Evolutionary conservation across 2,888 invertebrate genomes (phyloP).

Genomic region (Notodonta dromedarius): DNA sequence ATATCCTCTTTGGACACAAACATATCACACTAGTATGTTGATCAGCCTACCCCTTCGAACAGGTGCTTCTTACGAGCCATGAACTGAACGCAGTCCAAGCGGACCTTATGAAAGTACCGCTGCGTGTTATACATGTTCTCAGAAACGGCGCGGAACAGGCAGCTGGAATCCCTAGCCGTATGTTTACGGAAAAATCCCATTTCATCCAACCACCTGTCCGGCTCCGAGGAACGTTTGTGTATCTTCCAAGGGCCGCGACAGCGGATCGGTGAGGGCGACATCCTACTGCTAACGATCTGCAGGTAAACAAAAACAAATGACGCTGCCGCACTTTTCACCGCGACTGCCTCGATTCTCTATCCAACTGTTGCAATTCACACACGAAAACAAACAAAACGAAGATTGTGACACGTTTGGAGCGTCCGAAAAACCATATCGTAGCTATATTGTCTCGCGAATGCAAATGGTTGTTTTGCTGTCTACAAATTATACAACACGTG

Average conservation of each 20-base stretch:
- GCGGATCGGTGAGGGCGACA: slow-evolving; percentile 77
- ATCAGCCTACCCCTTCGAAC: slow-evolving; percentile 85
- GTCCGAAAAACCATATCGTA: slow-evolving; percentile 73
- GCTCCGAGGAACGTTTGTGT: slow-evolving; percentile 77
- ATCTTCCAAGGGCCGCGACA: slow-evolving; percentile 79
- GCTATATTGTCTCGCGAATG: slow-evolving; percentile 70
- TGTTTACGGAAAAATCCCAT: slow-evolving; percentile 94
- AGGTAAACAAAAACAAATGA: slow-evolving; percentile 83
- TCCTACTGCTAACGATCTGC: slow-evolving; percentile 74
- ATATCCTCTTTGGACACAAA: slow-evolving; percentile 22
- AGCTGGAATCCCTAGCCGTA: slow-evolving; percentile 94
- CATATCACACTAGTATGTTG: slow-evolving; percentile 33
- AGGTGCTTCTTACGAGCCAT: slow-evolving; percentile 86
- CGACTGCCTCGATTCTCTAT: slow-evolving; percentile 28
- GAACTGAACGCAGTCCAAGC: slow-evolving; percentile 89
- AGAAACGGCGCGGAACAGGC: slow-evolving; percentile 94
- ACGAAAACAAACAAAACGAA: slow-evolving; percentile 20
- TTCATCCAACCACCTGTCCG: slow-evolving; percentile 91
- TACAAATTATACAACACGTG: slow-evolving; percentile 75
- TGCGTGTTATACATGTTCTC: slow-evolving; percentile 91
- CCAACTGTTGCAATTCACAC: slow-evolving; percentile 22
- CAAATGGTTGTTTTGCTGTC: slow-evolving; percentile 81
- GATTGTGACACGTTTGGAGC: slow-evolving; percentile 15
- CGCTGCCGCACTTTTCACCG: slow-evolving; percentile 48
- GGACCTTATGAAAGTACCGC: slow-evolving; percentile 89